Conservation (phyloP, 2,113 vertebrate species). For the Hyperopisus bebe region DNA sequence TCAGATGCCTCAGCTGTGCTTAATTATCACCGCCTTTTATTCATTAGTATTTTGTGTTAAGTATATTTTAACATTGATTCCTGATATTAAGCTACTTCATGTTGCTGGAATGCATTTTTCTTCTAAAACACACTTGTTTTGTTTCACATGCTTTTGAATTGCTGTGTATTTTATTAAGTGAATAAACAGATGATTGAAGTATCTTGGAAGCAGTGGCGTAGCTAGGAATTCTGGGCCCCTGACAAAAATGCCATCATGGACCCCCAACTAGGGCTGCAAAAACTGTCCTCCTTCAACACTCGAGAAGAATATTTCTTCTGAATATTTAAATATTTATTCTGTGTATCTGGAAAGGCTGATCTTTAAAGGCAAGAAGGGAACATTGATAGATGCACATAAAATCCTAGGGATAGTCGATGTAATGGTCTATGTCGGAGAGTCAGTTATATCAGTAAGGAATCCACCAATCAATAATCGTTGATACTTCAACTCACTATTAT, state of each 20-base stretch:
- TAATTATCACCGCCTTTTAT: background rate
- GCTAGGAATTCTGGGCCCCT: background rate
- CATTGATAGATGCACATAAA: background rate
- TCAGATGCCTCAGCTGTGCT: background rate
- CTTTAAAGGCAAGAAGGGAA: background rate
- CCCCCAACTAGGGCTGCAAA: background rate
- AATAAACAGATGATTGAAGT: background rate
- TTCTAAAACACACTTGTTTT: background rate
- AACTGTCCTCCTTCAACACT: background rate
- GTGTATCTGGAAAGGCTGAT: background rate
- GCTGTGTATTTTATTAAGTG: background rate
- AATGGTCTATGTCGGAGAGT: background rate
- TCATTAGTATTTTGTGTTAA: slow-evolving; percentile 5
- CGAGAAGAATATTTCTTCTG: background rate
- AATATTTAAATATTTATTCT: background rate
- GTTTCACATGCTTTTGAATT: background rate
- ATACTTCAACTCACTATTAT: background rate
- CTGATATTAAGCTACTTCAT: background rate
- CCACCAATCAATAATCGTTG: background rate
- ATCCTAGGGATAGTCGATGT: background rate
- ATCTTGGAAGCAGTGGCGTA: background rate
- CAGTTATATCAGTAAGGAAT: background rate
- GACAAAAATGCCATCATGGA: background rate
- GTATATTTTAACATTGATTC: background rate
- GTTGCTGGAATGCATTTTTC: background rate